Conservation (phyloP, 2,113 vertebrate species). For the Oncorhynchus nerka region DNA sequence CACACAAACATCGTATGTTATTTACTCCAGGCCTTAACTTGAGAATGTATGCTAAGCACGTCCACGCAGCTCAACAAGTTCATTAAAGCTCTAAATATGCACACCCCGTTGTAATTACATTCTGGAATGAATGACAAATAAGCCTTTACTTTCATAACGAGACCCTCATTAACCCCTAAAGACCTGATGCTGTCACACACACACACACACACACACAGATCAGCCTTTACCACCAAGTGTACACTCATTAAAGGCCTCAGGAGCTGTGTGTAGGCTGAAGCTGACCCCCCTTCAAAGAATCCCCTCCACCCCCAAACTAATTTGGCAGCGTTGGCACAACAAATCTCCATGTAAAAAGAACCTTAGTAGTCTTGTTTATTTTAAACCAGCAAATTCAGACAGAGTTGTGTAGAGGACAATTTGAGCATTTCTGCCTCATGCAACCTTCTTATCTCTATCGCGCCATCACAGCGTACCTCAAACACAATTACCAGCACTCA, state of each 20-base stretch:
- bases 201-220: constrained; percentile 12
- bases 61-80: constrained; percentile 40
- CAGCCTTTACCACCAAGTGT: background rate
- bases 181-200: constrained; percentile 18
- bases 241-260: background rate
- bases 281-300: background rate
- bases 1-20: background rate
- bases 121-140: constrained; percentile 53
- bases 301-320: no score
- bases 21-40: background rate
- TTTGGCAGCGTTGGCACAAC: no score
- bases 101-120: constrained; percentile 61
- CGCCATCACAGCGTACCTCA: no score
- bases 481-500: no score
- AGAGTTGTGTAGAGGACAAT: no score
- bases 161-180: constrained; percentile 52
- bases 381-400: no score
- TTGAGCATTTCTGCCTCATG: no score
- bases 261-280: background rate
- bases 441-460: no score
- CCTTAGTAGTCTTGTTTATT: no score
- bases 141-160: constrained; percentile 56
- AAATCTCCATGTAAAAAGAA: no score
- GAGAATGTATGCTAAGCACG: background rate
- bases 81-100: constrained; percentile 71